A percentile compares a stretch with the other conserved stretches of the same genome.
phyloP scores from a whole-genome alignment of 1,140 invertebrate species.

The Cyclargus thomasi region DNA sequence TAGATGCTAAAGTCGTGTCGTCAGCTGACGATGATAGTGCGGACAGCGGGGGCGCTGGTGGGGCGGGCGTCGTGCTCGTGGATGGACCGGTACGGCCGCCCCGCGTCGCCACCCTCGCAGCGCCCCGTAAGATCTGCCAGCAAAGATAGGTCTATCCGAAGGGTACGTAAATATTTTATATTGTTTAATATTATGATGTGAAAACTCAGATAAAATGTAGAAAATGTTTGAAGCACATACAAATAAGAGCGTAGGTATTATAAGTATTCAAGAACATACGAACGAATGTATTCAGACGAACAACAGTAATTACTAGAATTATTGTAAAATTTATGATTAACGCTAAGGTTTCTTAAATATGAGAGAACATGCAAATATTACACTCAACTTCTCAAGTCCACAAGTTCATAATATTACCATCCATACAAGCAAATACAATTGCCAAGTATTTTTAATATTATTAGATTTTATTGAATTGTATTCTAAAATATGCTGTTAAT shows the following conservation, averaged over 20 bases:
- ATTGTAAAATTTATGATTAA: too few relatives aligned
- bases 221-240: too few relatives aligned
- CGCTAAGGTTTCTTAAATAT: too few relatives aligned
- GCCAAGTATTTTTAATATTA: not conserved
- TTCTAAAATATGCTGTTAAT: not conserved
- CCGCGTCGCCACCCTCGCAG: constrained; percentile 84
- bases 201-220: too few relatives aligned
- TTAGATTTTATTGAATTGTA: not conserved
- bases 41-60: constrained; percentile 77
- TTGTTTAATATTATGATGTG: too few relatives aligned
- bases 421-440: not conserved
- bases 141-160: constrained; percentile 77
- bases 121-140: constrained; percentile 74
- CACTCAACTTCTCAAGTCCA: too few relatives aligned
- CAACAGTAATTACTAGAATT: too few relatives aligned
- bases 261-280: too few relatives aligned
- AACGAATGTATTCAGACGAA: too few relatives aligned
- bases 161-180: constrained; percentile 54
- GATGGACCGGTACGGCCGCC: constrained; percentile 92
- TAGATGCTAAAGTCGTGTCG: constrained; percentile 93
- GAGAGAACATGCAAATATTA: too few relatives aligned
- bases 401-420: too few relatives aligned
- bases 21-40: constrained; percentile 90
- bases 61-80: constrained; percentile 90
- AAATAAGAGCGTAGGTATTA: too few relatives aligned